These are phyloP conservation scores for Chalcosyrphus nemorum DNA, from an alignment of 2,888 invertebrate genomes.

Conservation along the genomic window DNA sequence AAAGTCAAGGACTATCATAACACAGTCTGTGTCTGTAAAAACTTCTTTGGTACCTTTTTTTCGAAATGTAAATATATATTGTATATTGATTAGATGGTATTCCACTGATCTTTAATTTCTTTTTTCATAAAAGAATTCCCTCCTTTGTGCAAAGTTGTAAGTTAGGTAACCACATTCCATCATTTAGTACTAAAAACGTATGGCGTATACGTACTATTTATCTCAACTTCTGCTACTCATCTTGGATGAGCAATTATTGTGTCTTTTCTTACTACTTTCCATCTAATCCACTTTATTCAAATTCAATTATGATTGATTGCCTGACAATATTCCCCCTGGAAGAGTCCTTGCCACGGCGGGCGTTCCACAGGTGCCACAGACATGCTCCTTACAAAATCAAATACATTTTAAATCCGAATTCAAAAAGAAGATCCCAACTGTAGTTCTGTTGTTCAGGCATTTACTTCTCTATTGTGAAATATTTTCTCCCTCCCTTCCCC, in stretches of 20 bases:
- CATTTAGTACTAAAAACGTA: too few relatives aligned
- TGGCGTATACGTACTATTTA: too few relatives aligned
- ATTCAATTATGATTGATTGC: constrained; percentile 34
- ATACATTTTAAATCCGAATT: constrained; percentile 10
- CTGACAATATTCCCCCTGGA: not conserved
- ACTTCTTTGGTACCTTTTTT: too few relatives aligned
- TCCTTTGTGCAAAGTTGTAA: too few relatives aligned
- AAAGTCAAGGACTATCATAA: too few relatives aligned
- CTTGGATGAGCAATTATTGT: not conserved
- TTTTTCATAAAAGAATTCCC: too few relatives aligned
- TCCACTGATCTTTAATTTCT: too few relatives aligned
- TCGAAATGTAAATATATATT: too few relatives aligned
- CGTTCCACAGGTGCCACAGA: constrained; percentile 39
- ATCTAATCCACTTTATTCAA: constrained; percentile 6
- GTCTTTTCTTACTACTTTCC: not conserved
- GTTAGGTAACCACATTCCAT: too few relatives aligned
- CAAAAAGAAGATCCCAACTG: not conserved
- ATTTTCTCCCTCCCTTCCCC: too few relatives aligned
- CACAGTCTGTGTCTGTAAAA: too few relatives aligned
- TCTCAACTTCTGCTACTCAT: not conserved
- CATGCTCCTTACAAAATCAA: constrained; percentile 6
- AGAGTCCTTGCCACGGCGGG: not conserved
- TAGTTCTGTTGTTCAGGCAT: constrained; percentile 2
- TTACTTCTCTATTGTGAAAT: constrained; percentile 19
- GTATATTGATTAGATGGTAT: too few relatives aligned